Evolutionary conservation across 2,113 vertebrate species (phyloP).

Genomic region (Leuciscus idus): DNA sequence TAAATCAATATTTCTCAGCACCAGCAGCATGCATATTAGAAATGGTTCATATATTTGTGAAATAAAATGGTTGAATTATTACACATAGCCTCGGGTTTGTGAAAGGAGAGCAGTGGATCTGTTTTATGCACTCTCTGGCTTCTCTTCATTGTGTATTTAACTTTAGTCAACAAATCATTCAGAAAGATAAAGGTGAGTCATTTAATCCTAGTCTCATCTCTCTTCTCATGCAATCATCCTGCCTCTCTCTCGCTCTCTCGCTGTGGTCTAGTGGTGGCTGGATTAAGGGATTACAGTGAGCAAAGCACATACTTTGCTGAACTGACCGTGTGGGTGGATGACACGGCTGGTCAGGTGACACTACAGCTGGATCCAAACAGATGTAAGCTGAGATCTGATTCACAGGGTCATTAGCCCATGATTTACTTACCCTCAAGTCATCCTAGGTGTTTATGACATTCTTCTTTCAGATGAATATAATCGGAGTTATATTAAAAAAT

Average conservation of each 20-base stretch:
- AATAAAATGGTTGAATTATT: conserved; percentile 2
- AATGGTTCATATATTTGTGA: not conserved
- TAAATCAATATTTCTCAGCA: not conserved
- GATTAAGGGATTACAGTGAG: conserved; percentile 57
- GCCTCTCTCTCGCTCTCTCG: not conserved
- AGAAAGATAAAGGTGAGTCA: not conserved
- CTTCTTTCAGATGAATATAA: too few species aligned
- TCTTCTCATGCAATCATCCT: conserved; percentile 14
- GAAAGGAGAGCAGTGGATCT: not conserved
- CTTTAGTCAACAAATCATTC: conserved; percentile 40
- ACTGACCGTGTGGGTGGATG: conserved; percentile 21
- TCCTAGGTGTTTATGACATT: too few species aligned
- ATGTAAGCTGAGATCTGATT: conserved; percentile 6
- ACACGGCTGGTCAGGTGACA: conserved; percentile 47
- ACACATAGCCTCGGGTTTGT: not conserved
- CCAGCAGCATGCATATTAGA: not conserved
- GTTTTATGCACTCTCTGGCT: not conserved
- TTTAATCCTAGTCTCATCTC: conserved; percentile 12
- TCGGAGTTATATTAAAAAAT: too few species aligned
- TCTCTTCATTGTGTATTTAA: conserved; percentile 21
- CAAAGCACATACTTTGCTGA: conserved; percentile 35
- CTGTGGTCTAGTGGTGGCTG: conserved; percentile 24
- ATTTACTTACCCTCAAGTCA: too few species aligned
- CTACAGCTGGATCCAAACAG: conserved; percentile 21
- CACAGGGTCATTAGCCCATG: not conserved